Percentiles rank a stretch among this genome's conserved stretches.
phyloP scores from a whole-genome alignment of 2,888 invertebrate species.

The Oscheius onirici region DNA sequence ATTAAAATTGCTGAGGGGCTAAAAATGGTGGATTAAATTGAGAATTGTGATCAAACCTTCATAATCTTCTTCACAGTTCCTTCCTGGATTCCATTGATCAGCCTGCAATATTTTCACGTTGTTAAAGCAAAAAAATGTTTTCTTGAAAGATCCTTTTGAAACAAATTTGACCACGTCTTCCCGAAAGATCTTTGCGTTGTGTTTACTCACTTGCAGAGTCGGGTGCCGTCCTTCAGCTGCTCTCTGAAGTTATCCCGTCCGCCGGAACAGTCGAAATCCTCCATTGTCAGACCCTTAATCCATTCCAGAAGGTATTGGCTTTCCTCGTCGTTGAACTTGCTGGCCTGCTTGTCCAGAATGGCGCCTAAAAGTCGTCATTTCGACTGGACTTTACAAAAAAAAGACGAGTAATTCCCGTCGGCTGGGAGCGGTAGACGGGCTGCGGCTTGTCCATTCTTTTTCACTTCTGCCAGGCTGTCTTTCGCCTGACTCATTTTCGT shows the following conservation, averaged over 20 bases:
- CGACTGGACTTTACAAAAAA: background rate
- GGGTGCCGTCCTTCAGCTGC: conserved; percentile 86
- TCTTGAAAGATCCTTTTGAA: background rate
- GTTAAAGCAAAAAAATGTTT: background rate
- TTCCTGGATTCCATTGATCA: conserved; percentile 86
- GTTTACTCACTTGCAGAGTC: conserved; percentile 83
- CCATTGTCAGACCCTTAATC: conserved; percentile 78
- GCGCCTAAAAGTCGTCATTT: conserved; percentile 40
- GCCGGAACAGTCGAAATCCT: conserved; percentile 82
- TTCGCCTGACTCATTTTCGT: background rate
- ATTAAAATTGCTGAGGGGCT: conserved; percentile 90
- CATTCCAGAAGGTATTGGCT: conserved; percentile 92
- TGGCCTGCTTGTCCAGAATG: conserved; percentile 82
- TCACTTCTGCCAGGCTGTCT: background rate
- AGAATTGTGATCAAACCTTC: too few relatives aligned
- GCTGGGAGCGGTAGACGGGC: conserved; percentile 31
- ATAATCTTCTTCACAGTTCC: conserved; percentile 91
- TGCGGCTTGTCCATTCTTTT: conserved; percentile 21
- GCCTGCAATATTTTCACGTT: conserved; percentile 75
- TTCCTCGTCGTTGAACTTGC: conserved; percentile 94
- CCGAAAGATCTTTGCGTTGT: background rate
- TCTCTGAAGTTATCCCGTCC: conserved; percentile 92
- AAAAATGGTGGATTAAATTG: too few relatives aligned
- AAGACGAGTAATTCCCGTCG: conserved; percentile 28
- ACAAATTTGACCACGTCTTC: too few relatives aligned